Evolutionary conservation across 2,888 invertebrate species (phyloP), one percentile per base, ranked within the genome.

Genomic region (Electrophaes corylata): DNA sequence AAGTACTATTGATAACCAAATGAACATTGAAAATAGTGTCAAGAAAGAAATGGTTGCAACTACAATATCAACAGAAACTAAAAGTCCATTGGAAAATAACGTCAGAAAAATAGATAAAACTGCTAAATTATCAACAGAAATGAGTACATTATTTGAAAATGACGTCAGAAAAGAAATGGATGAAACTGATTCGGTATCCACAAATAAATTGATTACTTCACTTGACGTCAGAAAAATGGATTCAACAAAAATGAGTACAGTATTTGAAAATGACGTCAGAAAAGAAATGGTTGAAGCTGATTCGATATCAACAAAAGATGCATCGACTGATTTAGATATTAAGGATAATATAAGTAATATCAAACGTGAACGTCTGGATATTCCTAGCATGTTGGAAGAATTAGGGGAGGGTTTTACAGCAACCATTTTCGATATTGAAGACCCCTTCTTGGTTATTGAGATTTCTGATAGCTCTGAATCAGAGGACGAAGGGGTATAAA

Each of bases 401-500:
- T 63, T 85, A 10, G 84, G 84, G 0, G 69, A 75, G 50, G 57
- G 70, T n/a, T 82, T 65, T 58, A 74, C 73, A 33, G 60, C 72
- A 3, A 69, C 76, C 4, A 65, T 84, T 29, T 65, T 81, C 33
- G 78, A 80, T 57, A 72, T 86, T 14, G 78, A 81, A 67, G 84
- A 86, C 55, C 84, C 86, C 0, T 81, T 80, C 12, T 57, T 87
- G 41, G 69, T 81, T 3, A 75, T 88, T 31, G 86, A 88, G 37
- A 84, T 88, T 52, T 86, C 85, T 11, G 67, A 67, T 52, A 64
- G 64, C 12, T 82, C 83, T 0, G 84, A 86, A 19, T 78, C 71
- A 45, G 81, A 81, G 40, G 81, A 80, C 31, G 81, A 80, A 29
- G 26, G 51, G 39, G 40, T 14, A 16, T 57, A n/a, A n/a, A n/a